These are phyloP conservation scores for Dioctria linearis DNA, from an alignment of 2,888 invertebrate species.

Conservation along the genomic window DNA sequence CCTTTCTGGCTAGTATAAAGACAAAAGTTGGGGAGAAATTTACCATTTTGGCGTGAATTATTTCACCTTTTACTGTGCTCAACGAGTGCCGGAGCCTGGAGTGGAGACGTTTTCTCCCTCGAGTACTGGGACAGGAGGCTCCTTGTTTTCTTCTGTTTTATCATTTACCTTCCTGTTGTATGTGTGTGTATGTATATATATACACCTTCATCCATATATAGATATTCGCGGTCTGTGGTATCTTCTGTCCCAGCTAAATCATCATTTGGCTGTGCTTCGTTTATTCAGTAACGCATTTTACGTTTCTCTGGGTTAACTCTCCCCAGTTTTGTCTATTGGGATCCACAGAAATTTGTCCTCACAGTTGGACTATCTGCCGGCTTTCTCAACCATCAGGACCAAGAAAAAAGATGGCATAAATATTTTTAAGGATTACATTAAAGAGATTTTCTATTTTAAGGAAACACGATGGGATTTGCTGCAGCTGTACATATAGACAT, in stretches of 20 bases:
- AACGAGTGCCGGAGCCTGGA: no score
- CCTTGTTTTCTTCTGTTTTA: conserved; percentile 28
- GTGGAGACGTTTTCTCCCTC: background rate
- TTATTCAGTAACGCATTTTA: conserved; percentile 41
- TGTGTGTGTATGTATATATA: no score
- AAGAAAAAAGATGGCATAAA: conserved; percentile 36
- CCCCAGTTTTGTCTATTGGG: conserved; percentile 4
- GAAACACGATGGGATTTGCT: conserved; percentile 52
- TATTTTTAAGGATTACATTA: conserved; percentile 56
- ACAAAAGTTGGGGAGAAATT: conserved; percentile 19
- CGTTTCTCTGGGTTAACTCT: conserved; percentile 9
- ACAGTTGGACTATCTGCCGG: conserved; percentile 7
- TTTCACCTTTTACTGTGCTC: conserved; percentile 34
- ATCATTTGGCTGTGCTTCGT: conserved; percentile 47
- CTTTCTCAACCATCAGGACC: background rate
- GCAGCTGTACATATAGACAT: conserved; percentile 31
- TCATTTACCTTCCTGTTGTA: conserved; percentile 35
- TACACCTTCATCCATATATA: background rate
- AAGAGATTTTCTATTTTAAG: conserved; percentile 53
- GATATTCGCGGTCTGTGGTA: conserved; percentile 29
- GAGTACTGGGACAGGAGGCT: background rate
- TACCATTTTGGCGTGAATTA: conserved; percentile 50
- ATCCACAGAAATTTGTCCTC: conserved; percentile 17
- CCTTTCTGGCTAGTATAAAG: conserved; percentile 26
- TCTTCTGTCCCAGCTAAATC: conserved; percentile 35